Evolutionary conservation across 2,797 vertebrate genomes (phyloP), one percentile per base, ranked within the genome.

Genomic region (Siniperca undulata): DNA sequence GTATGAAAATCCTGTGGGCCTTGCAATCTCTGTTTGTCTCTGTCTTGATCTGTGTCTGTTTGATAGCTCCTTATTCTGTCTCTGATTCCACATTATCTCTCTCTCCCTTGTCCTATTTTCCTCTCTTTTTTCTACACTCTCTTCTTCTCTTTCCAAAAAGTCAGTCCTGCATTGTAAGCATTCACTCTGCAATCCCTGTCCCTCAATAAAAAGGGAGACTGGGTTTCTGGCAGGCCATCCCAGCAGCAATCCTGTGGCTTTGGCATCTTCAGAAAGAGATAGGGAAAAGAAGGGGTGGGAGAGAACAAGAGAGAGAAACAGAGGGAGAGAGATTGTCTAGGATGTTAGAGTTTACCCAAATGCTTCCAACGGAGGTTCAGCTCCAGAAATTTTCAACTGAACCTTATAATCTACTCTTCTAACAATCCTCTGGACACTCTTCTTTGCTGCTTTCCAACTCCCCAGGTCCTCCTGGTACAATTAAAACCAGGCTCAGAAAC

Each of bases 311-410:
- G 46, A 84, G 22, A 56, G 76, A 74, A 55, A 72, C 70, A 68
- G 82, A 81, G 56, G 13, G 38, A 27, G 46, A 74, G 84, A 83
- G 64, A 81, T 80, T 74, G 75, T 87, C 74, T 73, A 59, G 65
- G 81, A 83, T 88, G 76, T 82, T 67, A 65, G 46, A 84, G 74
- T 89, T 88, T 84, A 85, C 67, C 70, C 71, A 82, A 78, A 84
- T 48, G 74, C 60, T 85, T 89, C 83, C 77, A 92, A 64, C 92
- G 69, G 92, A 93, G 91, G 62, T 93, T 93, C 90, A 84, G 91
- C 86, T 86, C 92, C 94, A 92, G 7, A 78, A 93, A 88, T 94
- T 94, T 95, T 87, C 91, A 93, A 88, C 86, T 85, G 86, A 91
- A 75, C 88, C 90, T 92, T 95, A 86, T 91, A 90, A 93, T 94